A percentile compares a stretch with the other conserved stretches of the same genome.
These are phyloP conservation scores for Leucopsar rothschildi DNA, from an alignment of 2,113 vertebrate species.

Conservation along the genomic window DNA sequence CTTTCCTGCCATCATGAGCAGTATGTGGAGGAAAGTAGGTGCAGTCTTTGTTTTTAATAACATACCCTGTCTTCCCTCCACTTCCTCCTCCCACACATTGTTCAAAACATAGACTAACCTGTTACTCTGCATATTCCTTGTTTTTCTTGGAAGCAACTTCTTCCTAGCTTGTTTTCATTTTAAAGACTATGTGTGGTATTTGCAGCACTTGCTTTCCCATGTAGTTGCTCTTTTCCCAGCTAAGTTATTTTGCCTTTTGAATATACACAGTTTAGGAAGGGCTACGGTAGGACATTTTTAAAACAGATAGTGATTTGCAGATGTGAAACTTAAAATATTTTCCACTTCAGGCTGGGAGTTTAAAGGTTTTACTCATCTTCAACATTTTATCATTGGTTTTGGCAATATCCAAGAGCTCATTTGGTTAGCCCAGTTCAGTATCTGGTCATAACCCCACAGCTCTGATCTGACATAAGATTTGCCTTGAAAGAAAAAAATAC, in stretches of 20 bases:
- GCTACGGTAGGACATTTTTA: background rate
- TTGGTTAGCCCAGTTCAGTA: background rate
- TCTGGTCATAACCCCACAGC: background rate
- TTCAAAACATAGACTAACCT: conserved; percentile 58
- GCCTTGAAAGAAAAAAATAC: background rate
- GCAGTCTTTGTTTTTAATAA: conserved; percentile 29
- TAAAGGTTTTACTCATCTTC: background rate
- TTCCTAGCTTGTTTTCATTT: conserved; percentile 39
- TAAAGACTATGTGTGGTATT: conserved; percentile 24
- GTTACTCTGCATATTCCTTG: conserved; percentile 39
- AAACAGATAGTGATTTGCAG: background rate
- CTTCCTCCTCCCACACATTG: conserved; percentile 46
- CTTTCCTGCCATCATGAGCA: background rate
- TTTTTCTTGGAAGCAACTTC: conserved; percentile 58
- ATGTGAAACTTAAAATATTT: background rate
- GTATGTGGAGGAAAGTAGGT: background rate
- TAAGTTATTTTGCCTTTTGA: background rate
- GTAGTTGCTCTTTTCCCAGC: conserved; percentile 21
- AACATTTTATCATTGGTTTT: background rate
- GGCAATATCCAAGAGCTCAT: background rate
- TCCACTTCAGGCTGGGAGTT: background rate
- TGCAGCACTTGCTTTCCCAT: background rate
- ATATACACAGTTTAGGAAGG: background rate
- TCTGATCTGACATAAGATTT: background rate
- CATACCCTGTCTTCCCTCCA: background rate